Conservation (phyloP, 2,888 invertebrate genomes). For the Melanostoma mellinum region DNA sequence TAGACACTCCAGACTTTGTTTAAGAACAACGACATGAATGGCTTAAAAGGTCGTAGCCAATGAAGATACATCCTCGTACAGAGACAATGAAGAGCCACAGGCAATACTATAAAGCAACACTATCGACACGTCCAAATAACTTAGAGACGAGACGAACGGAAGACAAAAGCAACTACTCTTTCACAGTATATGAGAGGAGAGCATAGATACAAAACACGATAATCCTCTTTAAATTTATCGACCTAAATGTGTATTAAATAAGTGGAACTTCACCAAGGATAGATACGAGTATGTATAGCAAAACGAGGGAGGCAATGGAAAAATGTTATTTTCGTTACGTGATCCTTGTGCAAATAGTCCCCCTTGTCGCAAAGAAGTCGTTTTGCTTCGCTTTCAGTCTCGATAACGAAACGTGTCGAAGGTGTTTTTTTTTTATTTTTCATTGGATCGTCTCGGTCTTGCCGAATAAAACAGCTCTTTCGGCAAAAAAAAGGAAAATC, state of each 20-base stretch:
- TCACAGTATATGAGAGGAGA: not conserved
- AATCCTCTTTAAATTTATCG: constrained; percentile 69
- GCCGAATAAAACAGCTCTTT: constrained; percentile 10
- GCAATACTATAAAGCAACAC: constrained; percentile 35
- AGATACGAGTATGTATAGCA: constrained; percentile 6
- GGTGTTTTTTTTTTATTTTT: too few species aligned
- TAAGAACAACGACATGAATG: constrained; percentile 24
- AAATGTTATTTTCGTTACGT: constrained; percentile 22
- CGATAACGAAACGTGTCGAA: not conserved
- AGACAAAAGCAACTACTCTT: not conserved
- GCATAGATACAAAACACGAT: constrained; percentile 48
- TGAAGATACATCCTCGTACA: not conserved
- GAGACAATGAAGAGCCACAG: constrained; percentile 7
- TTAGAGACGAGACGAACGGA: constrained; percentile 30
- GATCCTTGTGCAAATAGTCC: constrained; percentile 21
- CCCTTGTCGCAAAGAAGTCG: not conserved
- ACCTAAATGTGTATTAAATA: constrained; percentile 51
- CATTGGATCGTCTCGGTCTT: not conserved
- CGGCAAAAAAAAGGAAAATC: not conserved
- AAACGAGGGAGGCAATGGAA: constrained; percentile 4
- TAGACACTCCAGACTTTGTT: constrained; percentile 37
- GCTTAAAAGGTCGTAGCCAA: not conserved
- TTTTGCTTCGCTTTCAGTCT: constrained; percentile 15
- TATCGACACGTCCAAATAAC: constrained; percentile 45
- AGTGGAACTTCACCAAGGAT: constrained; percentile 49